Evolutionary conservation across 2,113 vertebrate species (phyloP), one percentile per base, ranked within the genome.

Genomic region (human (Homo sapiens)): DNA sequence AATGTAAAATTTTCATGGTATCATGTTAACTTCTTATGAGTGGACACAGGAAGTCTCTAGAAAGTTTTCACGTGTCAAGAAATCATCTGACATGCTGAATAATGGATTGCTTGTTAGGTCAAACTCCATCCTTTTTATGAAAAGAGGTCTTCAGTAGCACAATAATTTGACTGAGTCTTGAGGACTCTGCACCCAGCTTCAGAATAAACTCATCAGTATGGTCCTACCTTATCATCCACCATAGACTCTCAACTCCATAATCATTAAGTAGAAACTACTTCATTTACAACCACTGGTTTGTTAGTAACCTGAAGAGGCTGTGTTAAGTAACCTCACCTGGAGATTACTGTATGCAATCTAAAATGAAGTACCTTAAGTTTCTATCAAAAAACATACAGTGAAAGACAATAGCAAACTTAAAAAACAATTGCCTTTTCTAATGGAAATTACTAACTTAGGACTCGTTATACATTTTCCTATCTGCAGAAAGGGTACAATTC

Each of bases 81-180:
- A 68, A 92, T 88, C 66, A 95, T 96, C 70, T 96, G 95, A 94
- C 48, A 78, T 85, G 70, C 43, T 90, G 38, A 95, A 96, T 87
- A 96, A 94, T 76, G 79, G 35, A 85, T 22, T 93, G 50, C 45
- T 94, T 96, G 87, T 96, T 96, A 78, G 68, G 61, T 94, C 43
- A 89, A 81, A 80, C 78, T n/a, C 55, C 27, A 3, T n/a, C 40
- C 76, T 96, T 93, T 94, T 87, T 89, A 89, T 96, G 81, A 90
- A 96, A 98, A 95, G 82, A 97, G 32, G 70, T 96, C 82, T 98
- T 48, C 82, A 93, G 81, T 59, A 93, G 83, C 23, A 84, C 61
- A 97, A 85, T 96, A 92, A 97, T 89, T 89, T 96, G 94, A 85
- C 86, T 94, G 80, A 97, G 50, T 79, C 32, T 82, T 45, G 59